Conservation (phyloP, 1,140 invertebrate species). For the Ptiloglossa arizonensis region DNA sequence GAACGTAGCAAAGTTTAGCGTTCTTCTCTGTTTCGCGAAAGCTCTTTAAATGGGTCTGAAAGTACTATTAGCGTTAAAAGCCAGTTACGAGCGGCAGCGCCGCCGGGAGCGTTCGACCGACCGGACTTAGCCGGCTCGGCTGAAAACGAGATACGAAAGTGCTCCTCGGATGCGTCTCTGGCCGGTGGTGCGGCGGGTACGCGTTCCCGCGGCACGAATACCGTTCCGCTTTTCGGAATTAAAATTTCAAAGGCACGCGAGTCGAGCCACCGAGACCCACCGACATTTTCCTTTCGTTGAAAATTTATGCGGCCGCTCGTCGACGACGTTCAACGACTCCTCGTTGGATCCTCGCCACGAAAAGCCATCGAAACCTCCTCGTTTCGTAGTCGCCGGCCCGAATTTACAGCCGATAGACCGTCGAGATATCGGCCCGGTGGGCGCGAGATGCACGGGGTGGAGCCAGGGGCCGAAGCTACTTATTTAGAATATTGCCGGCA, state of each 20-base stretch:
- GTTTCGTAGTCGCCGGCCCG: slow-evolving; percentile 25
- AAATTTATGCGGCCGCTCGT: neutral
- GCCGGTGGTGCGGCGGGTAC: neutral
- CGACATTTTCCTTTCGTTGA: neutral
- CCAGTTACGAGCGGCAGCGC: slow-evolving; percentile 36
- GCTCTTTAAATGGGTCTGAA: slow-evolving; percentile 52
- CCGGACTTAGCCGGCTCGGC: slow-evolving; percentile 22
- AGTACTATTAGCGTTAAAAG: slow-evolving; percentile 56
- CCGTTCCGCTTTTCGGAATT: neutral
- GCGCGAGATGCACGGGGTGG: slow-evolving; percentile 5
- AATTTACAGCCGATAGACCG: slow-evolving; percentile 21
- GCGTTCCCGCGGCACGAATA: neutral
- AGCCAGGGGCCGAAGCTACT: slow-evolving; percentile 72
- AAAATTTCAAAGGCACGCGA: slow-evolving; percentile 41
- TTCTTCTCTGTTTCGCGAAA: slow-evolving; percentile 46
- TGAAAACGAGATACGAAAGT: slow-evolving; percentile 40
- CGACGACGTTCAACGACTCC: neutral
- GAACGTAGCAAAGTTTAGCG: slow-evolving; percentile 28
- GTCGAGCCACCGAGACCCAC: neutral
- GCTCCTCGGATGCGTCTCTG: slow-evolving; percentile 26
- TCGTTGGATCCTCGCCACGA: slow-evolving; percentile 23
- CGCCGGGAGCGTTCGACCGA: neutral
- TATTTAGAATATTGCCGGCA: slow-evolving; percentile 82
- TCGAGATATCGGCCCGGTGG: slow-evolving; percentile 17
- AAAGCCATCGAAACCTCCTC: slow-evolving; percentile 23